These are phyloP conservation scores for Alectoris magna DNA, from an alignment of 2,797 vertebrate genomes.

Conservation along the genomic window DNA sequence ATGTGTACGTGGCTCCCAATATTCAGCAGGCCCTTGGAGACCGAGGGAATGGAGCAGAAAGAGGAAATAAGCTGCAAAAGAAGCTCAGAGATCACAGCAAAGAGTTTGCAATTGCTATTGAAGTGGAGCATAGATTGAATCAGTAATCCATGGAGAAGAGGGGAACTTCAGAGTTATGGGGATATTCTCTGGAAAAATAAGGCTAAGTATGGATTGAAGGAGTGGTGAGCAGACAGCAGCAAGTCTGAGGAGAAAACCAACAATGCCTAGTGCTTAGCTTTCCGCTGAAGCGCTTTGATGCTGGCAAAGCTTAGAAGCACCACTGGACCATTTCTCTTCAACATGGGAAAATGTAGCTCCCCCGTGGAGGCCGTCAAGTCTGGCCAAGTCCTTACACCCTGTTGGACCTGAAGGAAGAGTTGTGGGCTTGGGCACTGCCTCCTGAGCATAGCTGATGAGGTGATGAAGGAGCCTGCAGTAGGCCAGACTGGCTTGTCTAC, in stretches of 20 bases:
- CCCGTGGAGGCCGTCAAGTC: not conserved
- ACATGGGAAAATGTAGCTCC: not conserved
- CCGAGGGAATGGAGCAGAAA: not conserved
- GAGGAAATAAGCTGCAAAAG: not conserved
- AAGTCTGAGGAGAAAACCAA: not conserved
- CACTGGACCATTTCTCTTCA: not conserved
- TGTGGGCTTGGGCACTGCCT: not conserved
- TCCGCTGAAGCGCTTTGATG: not conserved
- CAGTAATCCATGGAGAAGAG: not conserved
- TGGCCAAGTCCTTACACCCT: not conserved
- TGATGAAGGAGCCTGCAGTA: slow-evolving; percentile 1
- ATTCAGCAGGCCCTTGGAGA: not conserved
- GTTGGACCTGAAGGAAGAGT: not conserved
- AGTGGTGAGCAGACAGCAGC: not conserved
- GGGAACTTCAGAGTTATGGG: not conserved
- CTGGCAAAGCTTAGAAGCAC: not conserved
- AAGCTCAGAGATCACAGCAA: not conserved
- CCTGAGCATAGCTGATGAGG: slow-evolving; percentile 30
- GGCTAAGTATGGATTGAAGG: not conserved
- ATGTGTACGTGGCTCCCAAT: not conserved
- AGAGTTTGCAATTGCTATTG: not conserved
- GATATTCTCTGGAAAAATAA: not conserved
- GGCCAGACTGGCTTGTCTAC: not conserved
- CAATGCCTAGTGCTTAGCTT: not conserved
- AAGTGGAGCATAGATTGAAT: not conserved